Percentiles rank a stretch among this genome's conserved stretches.
These are phyloP conservation scores for Clunio marinus DNA, from an alignment of 2,888 invertebrate species.

Conservation along the genomic window DNA sequence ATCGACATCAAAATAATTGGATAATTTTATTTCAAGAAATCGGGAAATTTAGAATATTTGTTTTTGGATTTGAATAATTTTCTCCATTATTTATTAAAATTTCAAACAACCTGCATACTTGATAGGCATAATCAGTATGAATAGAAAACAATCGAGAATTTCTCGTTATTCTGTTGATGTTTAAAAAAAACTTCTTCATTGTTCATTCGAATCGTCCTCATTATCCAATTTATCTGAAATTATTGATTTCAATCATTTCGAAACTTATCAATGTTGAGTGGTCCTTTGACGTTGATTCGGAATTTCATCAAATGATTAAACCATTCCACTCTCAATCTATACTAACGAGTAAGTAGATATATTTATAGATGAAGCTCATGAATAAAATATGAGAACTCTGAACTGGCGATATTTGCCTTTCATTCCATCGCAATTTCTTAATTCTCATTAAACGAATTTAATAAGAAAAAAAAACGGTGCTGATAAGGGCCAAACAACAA, in stretches of 20 bases:
- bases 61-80: neutral
- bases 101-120: neutral
- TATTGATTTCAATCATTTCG: neutral
- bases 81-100: neutral
- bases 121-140: neutral
- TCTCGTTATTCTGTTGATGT: too few species aligned
- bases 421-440: neutral
- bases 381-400: constrained; percentile 4
- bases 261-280: neutral
- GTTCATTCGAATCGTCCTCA: too few species aligned
- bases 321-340: constrained; percentile 5
- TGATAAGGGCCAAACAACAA: constrained; percentile 1
- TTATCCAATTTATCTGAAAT: neutral
- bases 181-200: too few species aligned
- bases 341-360: constrained; percentile 5
- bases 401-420: neutral
- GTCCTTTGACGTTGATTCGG: too few species aligned
- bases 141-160: too few species aligned
- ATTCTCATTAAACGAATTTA: constrained; percentile 7
- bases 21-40: neutral
- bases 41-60: neutral
- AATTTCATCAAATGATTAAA: too few species aligned
- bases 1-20: too few species aligned
- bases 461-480: neutral
- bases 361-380: neutral